phyloP scores from a whole-genome alignment of 2,888 invertebrate species.

The Lepidocyrtoides sp. region DNA sequence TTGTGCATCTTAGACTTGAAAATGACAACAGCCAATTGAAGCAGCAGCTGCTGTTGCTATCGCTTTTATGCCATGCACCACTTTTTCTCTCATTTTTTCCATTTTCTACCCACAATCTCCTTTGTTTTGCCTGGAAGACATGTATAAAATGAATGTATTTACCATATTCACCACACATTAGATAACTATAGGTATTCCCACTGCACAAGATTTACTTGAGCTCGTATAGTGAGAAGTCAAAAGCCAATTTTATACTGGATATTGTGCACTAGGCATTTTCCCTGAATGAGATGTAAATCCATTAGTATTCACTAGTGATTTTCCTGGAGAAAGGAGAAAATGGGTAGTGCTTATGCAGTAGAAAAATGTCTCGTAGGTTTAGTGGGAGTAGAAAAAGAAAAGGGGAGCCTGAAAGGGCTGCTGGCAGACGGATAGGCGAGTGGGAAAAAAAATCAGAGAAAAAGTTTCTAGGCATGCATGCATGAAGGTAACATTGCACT shows the following conservation, averaged over 20 bases:
- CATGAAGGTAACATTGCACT: constrained; percentile 38
- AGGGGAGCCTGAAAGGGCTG: no score
- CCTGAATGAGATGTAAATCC: constrained; percentile 65
- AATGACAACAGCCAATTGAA: neutral
- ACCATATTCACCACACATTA: neutral
- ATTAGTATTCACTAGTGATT: constrained; percentile 65
- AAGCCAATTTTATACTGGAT: constrained; percentile 37
- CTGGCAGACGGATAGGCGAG: neutral
- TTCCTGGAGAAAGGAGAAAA: constrained; percentile 54
- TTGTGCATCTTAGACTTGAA: neutral
- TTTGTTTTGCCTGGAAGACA: no score
- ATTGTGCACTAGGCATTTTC: neutral
- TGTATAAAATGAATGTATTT: no score
- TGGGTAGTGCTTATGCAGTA: neutral
- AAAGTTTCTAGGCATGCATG: neutral
- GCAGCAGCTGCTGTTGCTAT: neutral
- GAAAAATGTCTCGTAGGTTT: neutral
- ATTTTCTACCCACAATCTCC: neutral
- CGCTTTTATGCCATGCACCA: neutral
- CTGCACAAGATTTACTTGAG: constrained; percentile 1
- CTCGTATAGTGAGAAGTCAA: constrained; percentile 15
- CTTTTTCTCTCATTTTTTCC: neutral
- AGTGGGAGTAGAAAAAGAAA: neutral
- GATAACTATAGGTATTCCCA: no score
- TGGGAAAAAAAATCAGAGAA: constrained; percentile 41